A percentile compares a stretch with the other conserved stretches of the same genome.
Evolutionary conservation across 1,140 invertebrate genomes (phyloP).

Genomic region (Pseudomyrmex gracilis): DNA sequence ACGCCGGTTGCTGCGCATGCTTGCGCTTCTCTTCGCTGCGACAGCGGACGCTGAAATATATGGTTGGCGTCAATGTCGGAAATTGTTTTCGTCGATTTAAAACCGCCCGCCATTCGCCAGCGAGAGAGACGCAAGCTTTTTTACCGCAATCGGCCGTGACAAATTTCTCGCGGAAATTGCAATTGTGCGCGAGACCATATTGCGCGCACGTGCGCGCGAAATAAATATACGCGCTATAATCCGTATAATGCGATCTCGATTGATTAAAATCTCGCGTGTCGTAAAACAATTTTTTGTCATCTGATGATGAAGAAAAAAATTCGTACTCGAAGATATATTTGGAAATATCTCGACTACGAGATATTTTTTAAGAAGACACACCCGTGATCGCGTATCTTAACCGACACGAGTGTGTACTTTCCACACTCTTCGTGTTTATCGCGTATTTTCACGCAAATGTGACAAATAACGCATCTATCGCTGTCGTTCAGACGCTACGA

Average conservation of each 20-base stretch:
- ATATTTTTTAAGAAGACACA: background rate
- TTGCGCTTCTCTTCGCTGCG: conserved; percentile 18
- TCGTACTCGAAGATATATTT: background rate
- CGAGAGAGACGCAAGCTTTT: background rate
- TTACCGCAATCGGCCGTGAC: background rate
- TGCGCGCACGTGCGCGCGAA: too few relatives aligned
- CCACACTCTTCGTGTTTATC: background rate
- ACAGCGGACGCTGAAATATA: conserved; percentile 40
- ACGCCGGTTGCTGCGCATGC: background rate
- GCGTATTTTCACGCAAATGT: background rate
- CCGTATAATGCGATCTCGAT: background rate
- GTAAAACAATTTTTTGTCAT: background rate
- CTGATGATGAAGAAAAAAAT: too few relatives aligned
- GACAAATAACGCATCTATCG: background rate
- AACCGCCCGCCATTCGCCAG: background rate
- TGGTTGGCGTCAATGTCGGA: conserved; percentile 42
- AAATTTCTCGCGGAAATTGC: background rate
- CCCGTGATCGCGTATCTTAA: background rate
- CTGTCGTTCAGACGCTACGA: background rate
- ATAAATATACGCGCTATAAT: background rate
- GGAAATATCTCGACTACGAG: background rate
- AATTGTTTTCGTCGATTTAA: conserved; percentile 44
- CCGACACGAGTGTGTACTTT: background rate
- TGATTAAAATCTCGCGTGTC: background rate
- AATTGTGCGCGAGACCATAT: background rate